Percentiles rank a stretch among this genome's conserved stretches.
These are phyloP conservation scores for Campoletis raptor DNA, from an alignment of 2,888 invertebrate genomes.

Conservation along the genomic window DNA sequence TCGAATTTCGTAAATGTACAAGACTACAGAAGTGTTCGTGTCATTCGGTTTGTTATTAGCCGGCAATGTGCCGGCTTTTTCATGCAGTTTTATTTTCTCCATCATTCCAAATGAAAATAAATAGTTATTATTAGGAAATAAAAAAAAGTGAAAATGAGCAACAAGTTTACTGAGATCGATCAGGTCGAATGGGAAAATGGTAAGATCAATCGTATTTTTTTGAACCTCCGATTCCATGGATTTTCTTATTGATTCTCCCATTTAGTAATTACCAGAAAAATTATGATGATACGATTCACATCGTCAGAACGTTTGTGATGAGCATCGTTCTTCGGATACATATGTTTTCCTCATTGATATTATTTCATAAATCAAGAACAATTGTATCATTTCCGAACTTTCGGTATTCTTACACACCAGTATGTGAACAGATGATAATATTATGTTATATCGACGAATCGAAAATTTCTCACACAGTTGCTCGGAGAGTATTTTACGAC, in stretches of 20 bases:
- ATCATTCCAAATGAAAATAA: neutral
- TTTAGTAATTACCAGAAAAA: neutral
- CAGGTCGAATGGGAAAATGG: conserved; percentile 59
- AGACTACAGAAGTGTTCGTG: neutral
- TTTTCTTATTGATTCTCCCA: neutral
- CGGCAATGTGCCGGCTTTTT: conserved; percentile 26
- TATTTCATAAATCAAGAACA: neutral
- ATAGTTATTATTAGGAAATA: neutral
- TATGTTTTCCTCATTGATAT: neutral
- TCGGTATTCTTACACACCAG: neutral
- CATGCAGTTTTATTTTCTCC: neutral
- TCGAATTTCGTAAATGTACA: neutral
- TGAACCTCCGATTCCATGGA: neutral
- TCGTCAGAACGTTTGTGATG: neutral
- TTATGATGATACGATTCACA: neutral
- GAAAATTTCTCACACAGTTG: conserved; percentile 60
- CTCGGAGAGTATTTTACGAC: conserved; percentile 69
- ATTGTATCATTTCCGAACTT: neutral
- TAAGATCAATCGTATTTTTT: conserved; percentile 9
- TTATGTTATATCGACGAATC: neutral
- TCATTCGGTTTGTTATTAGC: neutral
- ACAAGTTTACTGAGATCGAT: conserved; percentile 45
- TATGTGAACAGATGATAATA: neutral
- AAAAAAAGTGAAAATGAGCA: conserved; percentile 48
- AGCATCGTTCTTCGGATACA: neutral